phyloP scores from a whole-genome alignment of 1,140 invertebrate genomes.

The Zeugodacus cucurbitae region DNA sequence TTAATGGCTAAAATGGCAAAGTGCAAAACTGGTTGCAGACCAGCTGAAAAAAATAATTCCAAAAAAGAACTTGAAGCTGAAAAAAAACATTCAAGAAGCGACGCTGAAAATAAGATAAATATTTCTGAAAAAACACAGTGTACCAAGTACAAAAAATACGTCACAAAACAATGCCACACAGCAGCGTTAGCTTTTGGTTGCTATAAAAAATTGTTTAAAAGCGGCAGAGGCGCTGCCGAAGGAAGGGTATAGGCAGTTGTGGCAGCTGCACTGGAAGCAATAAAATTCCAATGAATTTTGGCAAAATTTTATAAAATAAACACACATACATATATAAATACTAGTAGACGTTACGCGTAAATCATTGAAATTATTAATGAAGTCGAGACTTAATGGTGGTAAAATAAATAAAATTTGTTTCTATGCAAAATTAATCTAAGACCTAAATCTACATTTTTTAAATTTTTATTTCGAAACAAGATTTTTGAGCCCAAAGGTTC shows the following conservation, averaged over 20 bases:
- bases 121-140: not conserved
- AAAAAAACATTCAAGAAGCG: not conserved
- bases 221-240: not conserved
- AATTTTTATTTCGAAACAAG: no score
- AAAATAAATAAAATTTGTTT: no score
- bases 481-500: no score
- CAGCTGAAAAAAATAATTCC: not conserved
- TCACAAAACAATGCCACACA: not conserved
- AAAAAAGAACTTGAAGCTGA: not conserved
- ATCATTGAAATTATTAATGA: no score
- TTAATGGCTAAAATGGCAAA: constrained; percentile 24
- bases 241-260: not conserved
- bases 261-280: not conserved
- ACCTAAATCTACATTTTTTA: no score
- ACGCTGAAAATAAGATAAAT: not conserved
- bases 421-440: no score
- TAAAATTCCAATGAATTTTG: not conserved
- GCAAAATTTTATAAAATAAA: not conserved
- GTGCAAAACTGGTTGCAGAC: constrained; percentile 16
- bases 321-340: not conserved
- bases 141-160: not conserved
- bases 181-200: not conserved
- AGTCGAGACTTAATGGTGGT: no score
- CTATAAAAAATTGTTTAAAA: not conserved
- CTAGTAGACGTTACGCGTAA: not conserved